Percentiles rank a stretch among this genome's conserved stretches.
phyloP scores from a whole-genome alignment of 2,888 invertebrate species.

The Vannuccia rotundouncinata region DNA sequence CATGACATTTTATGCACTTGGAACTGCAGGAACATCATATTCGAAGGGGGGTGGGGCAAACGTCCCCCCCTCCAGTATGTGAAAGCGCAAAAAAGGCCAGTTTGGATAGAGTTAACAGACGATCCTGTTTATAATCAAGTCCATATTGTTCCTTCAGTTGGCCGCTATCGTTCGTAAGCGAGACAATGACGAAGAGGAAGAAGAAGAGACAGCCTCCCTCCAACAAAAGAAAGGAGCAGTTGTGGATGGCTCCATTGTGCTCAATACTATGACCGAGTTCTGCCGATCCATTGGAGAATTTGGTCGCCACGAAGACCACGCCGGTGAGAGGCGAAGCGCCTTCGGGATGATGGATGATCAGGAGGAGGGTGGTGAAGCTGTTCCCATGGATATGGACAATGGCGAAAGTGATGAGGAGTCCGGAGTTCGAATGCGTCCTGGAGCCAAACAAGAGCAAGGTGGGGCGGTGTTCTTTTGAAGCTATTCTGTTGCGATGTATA shows the following conservation, averaged over 20 bases:
- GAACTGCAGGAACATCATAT: no score
- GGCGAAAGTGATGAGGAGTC: not conserved
- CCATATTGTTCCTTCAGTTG: constrained; percentile 30
- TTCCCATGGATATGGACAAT: not conserved
- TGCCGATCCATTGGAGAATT: constrained; percentile 81
- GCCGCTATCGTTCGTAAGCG: not conserved
- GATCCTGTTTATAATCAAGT: no score
- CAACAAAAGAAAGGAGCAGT: constrained; percentile 48
- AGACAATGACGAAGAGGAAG: constrained; percentile 18
- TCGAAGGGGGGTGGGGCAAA: no score
- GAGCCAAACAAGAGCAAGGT: no score
- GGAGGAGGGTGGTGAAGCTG: not conserved
- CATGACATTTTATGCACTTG: no score
- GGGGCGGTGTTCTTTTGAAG: no score
- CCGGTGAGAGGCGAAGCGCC: constrained; percentile 57
- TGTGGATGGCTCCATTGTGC: constrained; percentile 63
- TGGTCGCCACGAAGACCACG: constrained; percentile 77
- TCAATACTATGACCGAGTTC: constrained; percentile 92
- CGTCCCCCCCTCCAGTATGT: no score
- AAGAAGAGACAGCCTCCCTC: constrained; percentile 42
- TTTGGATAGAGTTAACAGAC: no score
- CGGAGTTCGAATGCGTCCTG: no score
- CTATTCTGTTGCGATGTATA: no score
- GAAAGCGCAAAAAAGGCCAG: no score
- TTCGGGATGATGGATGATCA: not conserved